Evolutionary conservation across 2,797 vertebrate species (phyloP).

Genomic region (Morus bassanus): DNA sequence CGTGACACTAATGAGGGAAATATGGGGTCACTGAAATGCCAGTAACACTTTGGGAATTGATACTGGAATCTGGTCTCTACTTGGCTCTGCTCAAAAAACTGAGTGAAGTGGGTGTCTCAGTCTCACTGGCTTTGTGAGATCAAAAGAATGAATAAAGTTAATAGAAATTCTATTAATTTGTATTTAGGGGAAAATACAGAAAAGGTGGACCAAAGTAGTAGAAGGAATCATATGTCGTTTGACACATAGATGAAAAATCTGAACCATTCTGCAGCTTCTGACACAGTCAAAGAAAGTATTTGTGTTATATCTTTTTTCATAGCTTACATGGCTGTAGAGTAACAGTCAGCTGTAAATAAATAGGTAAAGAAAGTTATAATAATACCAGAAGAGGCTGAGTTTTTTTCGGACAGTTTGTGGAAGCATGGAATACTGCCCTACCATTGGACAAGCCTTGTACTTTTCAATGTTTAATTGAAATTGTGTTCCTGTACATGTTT

Average conservation of each 20-base stretch:
- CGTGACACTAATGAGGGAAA: neutral
- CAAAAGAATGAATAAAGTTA: neutral
- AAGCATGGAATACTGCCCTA: neutral
- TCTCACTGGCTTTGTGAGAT: neutral
- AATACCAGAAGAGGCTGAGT: neutral
- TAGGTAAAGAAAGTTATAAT: neutral
- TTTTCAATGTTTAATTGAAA: neutral
- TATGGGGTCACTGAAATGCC: neutral
- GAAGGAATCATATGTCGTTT: neutral
- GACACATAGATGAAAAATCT: neutral
- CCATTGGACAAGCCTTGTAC: neutral
- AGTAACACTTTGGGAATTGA: neutral
- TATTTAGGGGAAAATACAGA: neutral
- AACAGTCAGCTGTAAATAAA: neutral
- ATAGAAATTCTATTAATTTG: neutral
- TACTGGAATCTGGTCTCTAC: neutral
- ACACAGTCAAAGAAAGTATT: neutral
- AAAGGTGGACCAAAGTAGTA: neutral
- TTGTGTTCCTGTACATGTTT: neutral
- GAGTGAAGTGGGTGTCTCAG: neutral
- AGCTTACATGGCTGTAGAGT: neutral
- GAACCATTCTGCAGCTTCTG: neutral
- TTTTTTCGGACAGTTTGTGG: neutral
- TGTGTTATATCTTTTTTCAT: neutral
- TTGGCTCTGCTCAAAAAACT: neutral